Evolutionary conservation across 2,888 invertebrate genomes (phyloP).

Genomic region (Neoascia interrupta): DNA sequence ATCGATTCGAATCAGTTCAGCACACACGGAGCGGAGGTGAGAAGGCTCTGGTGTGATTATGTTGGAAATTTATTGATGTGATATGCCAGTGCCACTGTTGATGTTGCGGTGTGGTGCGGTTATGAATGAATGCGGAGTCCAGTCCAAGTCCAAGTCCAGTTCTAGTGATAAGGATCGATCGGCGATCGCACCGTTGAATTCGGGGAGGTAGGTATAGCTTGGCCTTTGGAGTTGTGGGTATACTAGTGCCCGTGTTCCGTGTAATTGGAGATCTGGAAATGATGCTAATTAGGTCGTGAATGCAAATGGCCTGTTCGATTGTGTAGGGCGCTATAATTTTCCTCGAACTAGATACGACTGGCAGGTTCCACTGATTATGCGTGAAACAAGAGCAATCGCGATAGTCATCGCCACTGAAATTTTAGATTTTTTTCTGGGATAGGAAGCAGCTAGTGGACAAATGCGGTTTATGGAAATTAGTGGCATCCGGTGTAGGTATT

Average conservation of each 20-base stretch:
- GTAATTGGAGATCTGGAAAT: constrained; percentile 57
- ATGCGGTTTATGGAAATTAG: background rate
- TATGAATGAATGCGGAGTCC: constrained; percentile 61
- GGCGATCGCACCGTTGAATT: constrained; percentile 21
- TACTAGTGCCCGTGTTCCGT: constrained; percentile 14
- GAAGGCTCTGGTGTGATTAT: constrained; percentile 77
- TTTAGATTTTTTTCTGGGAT: constrained; percentile 18
- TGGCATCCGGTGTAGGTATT: background rate
- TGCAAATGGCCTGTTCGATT: constrained; percentile 6
- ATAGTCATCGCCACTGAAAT: constrained; percentile 26
- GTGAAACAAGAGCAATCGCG: constrained; percentile 54
- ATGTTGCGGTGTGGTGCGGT: constrained; percentile 3
- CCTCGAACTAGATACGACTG: constrained; percentile 54
- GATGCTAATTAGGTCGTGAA: constrained; percentile 65
- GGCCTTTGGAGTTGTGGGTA: constrained; percentile 28
- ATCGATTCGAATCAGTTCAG: constrained; percentile 58
- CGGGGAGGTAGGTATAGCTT: constrained; percentile 62
- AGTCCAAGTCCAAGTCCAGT: constrained; percentile 25
- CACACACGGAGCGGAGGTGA: constrained; percentile 72
- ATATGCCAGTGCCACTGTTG: constrained; percentile 61
- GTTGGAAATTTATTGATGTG: constrained; percentile 75
- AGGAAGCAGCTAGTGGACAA: background rate
- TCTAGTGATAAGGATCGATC: constrained; percentile 65
- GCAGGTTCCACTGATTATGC: constrained; percentile 60
- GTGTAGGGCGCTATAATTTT: constrained; percentile 65